Evolutionary conservation across 2,113 vertebrate species (phyloP).

Genomic region (Meles meles): DNA sequence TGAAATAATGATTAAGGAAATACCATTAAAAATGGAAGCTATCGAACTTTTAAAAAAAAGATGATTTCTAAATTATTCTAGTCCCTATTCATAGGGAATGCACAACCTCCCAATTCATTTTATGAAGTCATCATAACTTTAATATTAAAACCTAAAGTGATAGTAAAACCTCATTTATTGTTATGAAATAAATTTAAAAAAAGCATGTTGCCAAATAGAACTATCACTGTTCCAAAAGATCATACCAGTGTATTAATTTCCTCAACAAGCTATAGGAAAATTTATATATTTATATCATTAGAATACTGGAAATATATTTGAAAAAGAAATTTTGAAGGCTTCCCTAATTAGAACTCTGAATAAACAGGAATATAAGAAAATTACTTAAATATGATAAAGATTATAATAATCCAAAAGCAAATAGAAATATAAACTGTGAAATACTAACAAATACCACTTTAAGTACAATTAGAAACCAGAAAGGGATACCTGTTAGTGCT

Average conservation of each 20-base stretch:
- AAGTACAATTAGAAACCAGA: background rate
- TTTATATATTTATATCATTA: background rate
- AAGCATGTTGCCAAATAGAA: background rate
- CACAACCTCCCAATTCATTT: background rate
- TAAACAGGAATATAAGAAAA: background rate
- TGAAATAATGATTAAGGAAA: background rate
- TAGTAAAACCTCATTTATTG: background rate
- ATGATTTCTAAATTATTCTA: background rate
- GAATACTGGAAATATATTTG: background rate
- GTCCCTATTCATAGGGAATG: background rate
- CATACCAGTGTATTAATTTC: background rate
- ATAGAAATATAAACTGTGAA: background rate
- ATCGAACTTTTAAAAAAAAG: constrained; percentile 9
- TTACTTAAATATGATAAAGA: background rate
- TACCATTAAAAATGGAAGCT: background rate
- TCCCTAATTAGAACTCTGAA: background rate
- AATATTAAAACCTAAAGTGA: background rate
- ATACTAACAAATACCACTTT: background rate
- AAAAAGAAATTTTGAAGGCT: background rate
- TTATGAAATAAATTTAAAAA: background rate
- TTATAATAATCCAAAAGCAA: background rate
- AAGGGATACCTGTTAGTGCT: background rate
- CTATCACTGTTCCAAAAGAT: background rate
- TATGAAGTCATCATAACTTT: background rate
- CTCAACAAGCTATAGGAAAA: background rate